Base-by-base conservation (phyloP, 2,113 vertebrate species). In the Triplophysa rosa region DNA sequence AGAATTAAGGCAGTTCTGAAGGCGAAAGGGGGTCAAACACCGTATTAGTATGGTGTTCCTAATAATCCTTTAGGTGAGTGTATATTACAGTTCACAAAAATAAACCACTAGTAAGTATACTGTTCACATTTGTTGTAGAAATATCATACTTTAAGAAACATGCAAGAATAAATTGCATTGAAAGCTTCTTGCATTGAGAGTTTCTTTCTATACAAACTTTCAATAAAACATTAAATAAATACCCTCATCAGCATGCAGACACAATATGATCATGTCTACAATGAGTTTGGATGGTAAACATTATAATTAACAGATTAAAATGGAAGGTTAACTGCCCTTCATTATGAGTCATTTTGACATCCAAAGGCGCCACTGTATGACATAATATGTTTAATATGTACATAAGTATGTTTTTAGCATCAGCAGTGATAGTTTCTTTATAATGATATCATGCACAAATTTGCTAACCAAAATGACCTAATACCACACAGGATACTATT, bases 291-390 rank as follows among this genome's bases (percentile, higher is more conserved):
- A 74, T 56, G 49, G 47, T 65, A 19, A 63, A 52, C 63, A 40
- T 72, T 85, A 76, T 85, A 78, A 83, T 85, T 85, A 78, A 63
- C 78, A 59, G 73, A 82, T 85, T 82, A 78, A 85, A 82, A 83
- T 67, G 58, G 68, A 61, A 78, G 49, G 33, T 58, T 81, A 81
- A 85, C 79, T 83, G 49, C 40, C 17, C 37, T 42, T 70, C 70
- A 63, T 37, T 73, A 61, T 3, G 29, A 40, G 54, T 72, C 58
- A 33, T 59, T 72, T 42, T 72, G 54, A 59, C 80, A 72, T 58
- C 71, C 63, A 71, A 45, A 63, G 42, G n/a, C 65, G 82, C 56
- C 69, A 69, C 67, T 74, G 62, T 37, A 56, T 83, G 67, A 80
- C 67, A 75, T 37, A 37, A 6, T 37, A 37, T 7, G 33, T 37